Base-by-base conservation (phyloP, 2,797 vertebrate genomes). In the Vespertilio murinus region DNA sequence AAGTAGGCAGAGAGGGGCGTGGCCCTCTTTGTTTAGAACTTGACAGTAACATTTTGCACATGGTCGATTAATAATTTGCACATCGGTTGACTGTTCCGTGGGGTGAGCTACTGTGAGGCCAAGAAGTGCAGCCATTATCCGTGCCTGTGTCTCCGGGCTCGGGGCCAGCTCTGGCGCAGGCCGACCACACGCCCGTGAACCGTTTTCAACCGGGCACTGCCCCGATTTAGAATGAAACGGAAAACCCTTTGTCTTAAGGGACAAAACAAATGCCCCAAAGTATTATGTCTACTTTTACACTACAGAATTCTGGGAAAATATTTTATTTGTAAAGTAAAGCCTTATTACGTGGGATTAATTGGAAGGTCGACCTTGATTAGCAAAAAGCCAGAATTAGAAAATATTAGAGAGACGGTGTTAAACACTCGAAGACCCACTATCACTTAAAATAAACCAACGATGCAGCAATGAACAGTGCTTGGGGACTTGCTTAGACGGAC, bases 281-380 rank as follows among this genome's bases (percentile, higher is more conserved):
- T 30, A 78, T 18, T 67, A 52, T 38, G 20, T 73, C 33, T 9
- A 49, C 30, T 78, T 93, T 87, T 73, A 81, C 2, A 77, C 18
- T 38, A 67, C 22, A 38, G 38, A 67, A 65, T 88, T 89, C 75
- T 83, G 49, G 64, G 83, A 90, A 95, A 89, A 69, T 30, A 54
- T 6, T 73, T 77, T 38, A 93, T 52, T 91, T 88, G 14, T 56
- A 92, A 95, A 92, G 70, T 69, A 75, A 86, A 89, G 70, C 45
- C 56, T 82, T 54, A 64, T 5, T 42, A 59, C 49, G 70, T 77
- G 52, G 52, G 81, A 91, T 81, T 78, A 35, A 81, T 14, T 52
- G 28, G 67, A 56, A 89, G 7, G 30, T 64, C 42, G 69, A 47
- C 18, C 67, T 90, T 40, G 14, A 83, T 70, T 14, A 95, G 25